Conservation (phyloP, 2,797 vertebrate species). For the Chrosomus eos region DNA sequence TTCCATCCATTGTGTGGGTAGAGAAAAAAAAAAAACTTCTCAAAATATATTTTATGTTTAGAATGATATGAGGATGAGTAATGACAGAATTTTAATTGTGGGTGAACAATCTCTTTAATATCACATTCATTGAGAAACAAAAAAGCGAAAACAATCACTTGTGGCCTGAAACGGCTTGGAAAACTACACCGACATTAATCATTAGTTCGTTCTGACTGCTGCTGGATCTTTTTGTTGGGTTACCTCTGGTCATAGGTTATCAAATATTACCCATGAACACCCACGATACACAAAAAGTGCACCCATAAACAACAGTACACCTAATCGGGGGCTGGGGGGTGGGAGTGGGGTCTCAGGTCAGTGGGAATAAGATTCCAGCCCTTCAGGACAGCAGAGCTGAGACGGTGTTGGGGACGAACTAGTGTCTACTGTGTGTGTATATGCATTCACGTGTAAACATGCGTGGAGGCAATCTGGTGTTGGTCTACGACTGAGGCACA, state of each 20-base stretch:
- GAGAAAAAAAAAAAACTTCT: not conserved
- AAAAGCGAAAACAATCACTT: not conserved
- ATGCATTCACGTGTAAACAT: constrained; percentile 55
- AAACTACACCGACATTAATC: constrained; percentile 8
- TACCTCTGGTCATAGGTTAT: constrained; percentile 58
- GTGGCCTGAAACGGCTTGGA: not conserved
- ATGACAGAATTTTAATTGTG: not conserved
- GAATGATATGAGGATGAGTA: not conserved
- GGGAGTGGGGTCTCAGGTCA: constrained; percentile 26
- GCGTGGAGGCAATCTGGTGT: constrained; percentile 69
- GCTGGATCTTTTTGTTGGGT: constrained; percentile 52
- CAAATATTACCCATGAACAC: constrained; percentile 34
- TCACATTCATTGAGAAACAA: not conserved
- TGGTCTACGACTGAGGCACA: constrained; percentile 69
- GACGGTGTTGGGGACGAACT: constrained; percentile 53
- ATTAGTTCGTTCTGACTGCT: constrained; percentile 18
- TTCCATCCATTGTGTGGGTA: not conserved
- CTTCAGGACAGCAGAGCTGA: constrained; percentile 47
- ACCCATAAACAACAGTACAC: constrained; percentile 51
- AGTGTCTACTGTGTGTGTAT: constrained; percentile 59
- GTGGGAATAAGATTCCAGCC: constrained; percentile 36
- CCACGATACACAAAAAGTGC: constrained; percentile 25
- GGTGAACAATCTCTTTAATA: not conserved
- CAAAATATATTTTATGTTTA: not conserved
- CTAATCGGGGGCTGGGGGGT: too few relatives aligned